phyloP scores from a whole-genome alignment of 2,113 vertebrate species.

The Chaetorhynchus papuensis region DNA sequence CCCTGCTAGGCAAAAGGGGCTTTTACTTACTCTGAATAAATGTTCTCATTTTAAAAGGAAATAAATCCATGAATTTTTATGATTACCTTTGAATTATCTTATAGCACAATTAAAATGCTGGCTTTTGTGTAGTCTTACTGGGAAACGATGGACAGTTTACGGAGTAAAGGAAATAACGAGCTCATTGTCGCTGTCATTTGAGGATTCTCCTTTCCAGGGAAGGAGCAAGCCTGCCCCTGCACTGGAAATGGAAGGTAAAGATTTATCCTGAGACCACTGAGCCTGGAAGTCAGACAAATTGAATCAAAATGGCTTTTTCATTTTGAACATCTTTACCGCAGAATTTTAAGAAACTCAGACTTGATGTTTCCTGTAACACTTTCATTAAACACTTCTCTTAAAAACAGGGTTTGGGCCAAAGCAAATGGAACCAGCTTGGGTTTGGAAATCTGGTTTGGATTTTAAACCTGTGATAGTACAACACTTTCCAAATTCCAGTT shows the following conservation, averaged over 20 bases:
- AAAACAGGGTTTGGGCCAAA: slow-evolving; percentile 10
- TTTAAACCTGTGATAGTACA: neutral
- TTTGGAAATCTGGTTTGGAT: slow-evolving; percentile 4
- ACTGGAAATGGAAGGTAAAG: neutral
- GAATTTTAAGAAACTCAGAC: neutral
- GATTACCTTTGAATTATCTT: neutral
- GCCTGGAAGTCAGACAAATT: neutral
- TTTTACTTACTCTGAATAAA: neutral
- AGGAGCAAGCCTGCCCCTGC: neutral
- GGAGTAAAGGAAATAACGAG: neutral
- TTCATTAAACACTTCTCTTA: neutral
- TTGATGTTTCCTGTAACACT: slow-evolving; percentile 19
- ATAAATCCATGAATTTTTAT: neutral
- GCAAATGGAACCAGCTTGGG: slow-evolving; percentile 15
- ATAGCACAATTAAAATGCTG: neutral
- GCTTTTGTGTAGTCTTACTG: neutral
- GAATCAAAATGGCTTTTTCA: neutral
- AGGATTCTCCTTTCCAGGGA: neutral
- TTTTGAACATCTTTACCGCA: neutral
- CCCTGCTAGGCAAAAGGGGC: neutral
- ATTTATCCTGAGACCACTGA: neutral
- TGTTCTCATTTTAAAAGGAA: neutral
- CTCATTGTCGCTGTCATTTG: rapidly evolving
- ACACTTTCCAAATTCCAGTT: slow-evolving; percentile 39
- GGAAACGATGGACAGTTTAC: neutral